Conservation (phyloP, 1,140 invertebrate genomes). For the Polyergus mexicanus region DNA sequence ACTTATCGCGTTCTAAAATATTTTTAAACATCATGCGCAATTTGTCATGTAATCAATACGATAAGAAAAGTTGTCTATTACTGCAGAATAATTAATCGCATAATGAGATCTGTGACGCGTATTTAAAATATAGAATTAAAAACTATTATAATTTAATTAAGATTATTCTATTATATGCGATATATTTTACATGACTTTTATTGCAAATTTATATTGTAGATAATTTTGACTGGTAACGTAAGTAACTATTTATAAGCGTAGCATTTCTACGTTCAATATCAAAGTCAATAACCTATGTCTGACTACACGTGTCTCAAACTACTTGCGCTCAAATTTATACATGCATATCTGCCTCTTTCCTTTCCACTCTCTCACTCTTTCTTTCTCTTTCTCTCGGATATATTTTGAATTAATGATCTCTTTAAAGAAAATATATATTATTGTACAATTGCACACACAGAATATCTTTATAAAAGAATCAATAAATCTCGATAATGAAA, state of each 20-base stretch:
- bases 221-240: constrained; percentile 2
- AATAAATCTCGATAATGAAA: not conserved
- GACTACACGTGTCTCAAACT: constrained; percentile 38
- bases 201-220: constrained; percentile 5
- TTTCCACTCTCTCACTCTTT: constrained; percentile 6
- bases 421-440: not conserved
- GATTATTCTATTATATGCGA: not conserved
- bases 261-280: constrained; percentile 47
- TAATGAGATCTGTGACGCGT: not conserved
- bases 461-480: too few relatives aligned
- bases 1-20: constrained; percentile 64
- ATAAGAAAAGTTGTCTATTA: not conserved
- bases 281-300: constrained; percentile 58
- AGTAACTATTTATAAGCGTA: constrained; percentile 51
- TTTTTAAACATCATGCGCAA: constrained; percentile 41
- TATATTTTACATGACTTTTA: not conserved
- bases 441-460: not conserved
- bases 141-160: constrained; percentile 24
- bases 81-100: not conserved
- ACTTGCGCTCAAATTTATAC: constrained; percentile 49
- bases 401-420: constrained; percentile 22
- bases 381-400: constrained; percentile 4
- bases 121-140: not conserved
- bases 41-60: constrained; percentile 3
- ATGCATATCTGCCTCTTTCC: not conserved